Evolutionary conservation across 2,888 invertebrate genomes (phyloP).

Genomic region (Tetrapedia diversipes): DNA sequence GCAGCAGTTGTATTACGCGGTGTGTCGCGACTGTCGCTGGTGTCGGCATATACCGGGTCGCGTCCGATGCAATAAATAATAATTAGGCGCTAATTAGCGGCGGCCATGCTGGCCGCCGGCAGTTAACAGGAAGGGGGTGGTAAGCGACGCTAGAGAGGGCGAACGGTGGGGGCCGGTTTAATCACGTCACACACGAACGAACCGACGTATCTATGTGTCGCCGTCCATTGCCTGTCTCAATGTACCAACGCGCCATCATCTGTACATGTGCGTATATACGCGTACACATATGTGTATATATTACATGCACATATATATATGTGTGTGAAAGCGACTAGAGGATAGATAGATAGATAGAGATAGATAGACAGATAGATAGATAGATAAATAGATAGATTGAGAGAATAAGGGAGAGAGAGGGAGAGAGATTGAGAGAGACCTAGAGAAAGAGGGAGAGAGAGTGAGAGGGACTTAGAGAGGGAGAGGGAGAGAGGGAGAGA

Average conservation of each 20-base stretch:
- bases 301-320: neutral
- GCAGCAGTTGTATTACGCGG: conserved; percentile 63
- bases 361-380: too few species aligned
- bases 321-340: too few species aligned
- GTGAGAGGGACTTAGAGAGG: too few species aligned
- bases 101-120: conserved; percentile 76
- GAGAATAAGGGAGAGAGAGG: too few species aligned
- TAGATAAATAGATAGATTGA: too few species aligned
- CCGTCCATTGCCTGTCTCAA: conserved; percentile 15
- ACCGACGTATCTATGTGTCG: conserved; percentile 27
- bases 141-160: conserved; percentile 37
- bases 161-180: conserved; percentile 69
- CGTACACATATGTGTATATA: neutral
- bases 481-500: too few species aligned
- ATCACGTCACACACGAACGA: conserved; percentile 76
- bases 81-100: conserved; percentile 81
- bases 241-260: neutral
- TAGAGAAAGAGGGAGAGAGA: too few species aligned
- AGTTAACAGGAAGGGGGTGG: conserved; percentile 57
- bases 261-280: neutral
- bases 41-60: conserved; percentile 55
- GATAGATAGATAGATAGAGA: too few species aligned
- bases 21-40: conserved; percentile 61
- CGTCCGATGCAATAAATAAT: conserved; percentile 80
- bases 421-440: too few species aligned